phyloP scores from a whole-genome alignment of 2,797 vertebrate species.

The Coluber constrictor region DNA sequence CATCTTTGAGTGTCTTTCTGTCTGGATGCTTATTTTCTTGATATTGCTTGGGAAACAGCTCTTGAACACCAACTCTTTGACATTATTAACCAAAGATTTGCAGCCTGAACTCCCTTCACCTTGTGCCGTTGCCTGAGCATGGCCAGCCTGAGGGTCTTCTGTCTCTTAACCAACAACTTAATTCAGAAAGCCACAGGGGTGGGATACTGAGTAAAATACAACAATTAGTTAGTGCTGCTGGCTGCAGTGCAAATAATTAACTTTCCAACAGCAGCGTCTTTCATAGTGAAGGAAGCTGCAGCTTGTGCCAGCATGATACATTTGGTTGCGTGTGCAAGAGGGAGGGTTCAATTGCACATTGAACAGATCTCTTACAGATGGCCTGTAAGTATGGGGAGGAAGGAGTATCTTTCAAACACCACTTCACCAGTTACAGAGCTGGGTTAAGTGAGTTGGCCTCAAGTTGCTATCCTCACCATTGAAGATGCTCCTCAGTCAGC shows the following conservation, averaged over 20 bases:
- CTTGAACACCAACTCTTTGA: neutral
- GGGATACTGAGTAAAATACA: neutral
- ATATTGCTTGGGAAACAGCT: neutral
- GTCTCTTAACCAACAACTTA: neutral
- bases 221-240: neutral
- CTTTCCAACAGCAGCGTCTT: constrained; percentile 23
- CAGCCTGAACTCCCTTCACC: neutral
- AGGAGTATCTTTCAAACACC: neutral
- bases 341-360: constrained; percentile 7
- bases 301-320: neutral
- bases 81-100: neutral
- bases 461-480: neutral
- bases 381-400: neutral
- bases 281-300: neutral
- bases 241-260: constrained; percentile 15
- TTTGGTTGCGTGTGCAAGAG: constrained; percentile 5
- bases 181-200: neutral
- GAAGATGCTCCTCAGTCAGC: neutral
- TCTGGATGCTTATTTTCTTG: neutral
- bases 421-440: neutral
- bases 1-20: neutral
- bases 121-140: neutral
- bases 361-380: constrained; percentile 20
- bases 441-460: constrained; percentile 4
- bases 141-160: neutral